Base-by-base conservation (phyloP, 2,113 vertebrate species). In the Trachemys scripta region DNA sequence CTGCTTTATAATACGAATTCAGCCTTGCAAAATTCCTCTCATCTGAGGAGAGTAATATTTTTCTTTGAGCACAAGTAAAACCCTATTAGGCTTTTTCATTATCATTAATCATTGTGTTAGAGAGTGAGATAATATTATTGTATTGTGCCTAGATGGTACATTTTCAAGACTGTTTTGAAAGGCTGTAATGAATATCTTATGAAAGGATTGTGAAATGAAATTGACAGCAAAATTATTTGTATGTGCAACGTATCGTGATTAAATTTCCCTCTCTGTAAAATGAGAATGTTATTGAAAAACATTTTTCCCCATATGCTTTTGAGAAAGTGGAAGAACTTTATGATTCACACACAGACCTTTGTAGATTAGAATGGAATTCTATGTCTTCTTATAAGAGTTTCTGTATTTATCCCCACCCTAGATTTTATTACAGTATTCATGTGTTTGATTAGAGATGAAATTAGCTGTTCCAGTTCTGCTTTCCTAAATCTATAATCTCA, bases 201-300 rank as follows among this genome's bases (percentile, higher is more conserved):
- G 59, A 97, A 97, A 82, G 90, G 92, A 92, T 85, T 90, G 94
- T 90, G 96, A 96, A 97, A 95, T 80, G 95, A 96, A 97, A 96
- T 54, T 93, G 92, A 96, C 92, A 96, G 95, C 91, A 95, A 93
- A 97, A 94, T 91, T 92, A 94, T 94, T 97, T 1, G 8, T 57
- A 65, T 88, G 47, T 88, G 50, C 93, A 96, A 85, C 54, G 9
- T 90, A 88, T 93, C 90, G 94, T 93, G n/a, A 72, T 72, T 72
- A 72, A 72, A 72, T 72, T 72, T 96, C 69, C 20, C 35, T 85
- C 47, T 38, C 35, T 80, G 51, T 87, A 96, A 97, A 96, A 96
- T 79, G 92, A 76, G 54, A 85, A 94, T 94, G 72, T 79, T 92
- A 38, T 50, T 75, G 89, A 81, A 93, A 93, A 94, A 80, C 0